Conservation (phyloP, 2,888 invertebrate species). For the Coelogynopora nodosa region DNA sequence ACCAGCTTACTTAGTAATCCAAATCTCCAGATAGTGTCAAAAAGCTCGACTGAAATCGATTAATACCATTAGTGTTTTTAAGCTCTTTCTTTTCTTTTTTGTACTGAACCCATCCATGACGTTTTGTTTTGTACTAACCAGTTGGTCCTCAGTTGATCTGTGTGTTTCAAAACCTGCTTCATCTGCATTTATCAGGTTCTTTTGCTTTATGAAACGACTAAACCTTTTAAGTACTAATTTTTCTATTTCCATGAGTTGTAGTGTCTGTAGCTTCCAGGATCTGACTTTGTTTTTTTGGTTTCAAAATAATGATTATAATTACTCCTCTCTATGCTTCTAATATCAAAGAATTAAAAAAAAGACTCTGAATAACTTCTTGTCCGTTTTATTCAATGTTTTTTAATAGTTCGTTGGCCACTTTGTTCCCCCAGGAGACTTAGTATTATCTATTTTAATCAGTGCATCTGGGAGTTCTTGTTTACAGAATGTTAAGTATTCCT, state of each 20-base stretch:
- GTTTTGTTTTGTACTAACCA: not conserved
- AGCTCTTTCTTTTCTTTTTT: not conserved
- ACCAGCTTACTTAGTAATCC: not conserved
- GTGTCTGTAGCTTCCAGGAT: not conserved
- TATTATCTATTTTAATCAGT: no score
- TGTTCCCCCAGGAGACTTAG: no score
- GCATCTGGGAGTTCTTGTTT: no score
- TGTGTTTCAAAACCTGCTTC: not conserved
- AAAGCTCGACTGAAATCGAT: not conserved
- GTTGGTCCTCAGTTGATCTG: not conserved
- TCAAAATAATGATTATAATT: not conserved
- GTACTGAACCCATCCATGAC: not conserved
- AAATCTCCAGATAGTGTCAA: not conserved
- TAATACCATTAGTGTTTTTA: not conserved
- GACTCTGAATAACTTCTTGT: no score
- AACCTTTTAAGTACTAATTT: not conserved
- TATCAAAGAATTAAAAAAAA: no score
- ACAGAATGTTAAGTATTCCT: no score
- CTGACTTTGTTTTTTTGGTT: not conserved
- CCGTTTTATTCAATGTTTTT: no score
- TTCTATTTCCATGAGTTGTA: not conserved
- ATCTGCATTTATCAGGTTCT: not conserved
- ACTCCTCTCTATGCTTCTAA: not conserved
- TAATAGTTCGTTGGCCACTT: no score
- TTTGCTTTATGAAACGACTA: not conserved